phyloP scores from a whole-genome alignment of 2,888 invertebrate species.

The Dryococelus australis region DNA sequence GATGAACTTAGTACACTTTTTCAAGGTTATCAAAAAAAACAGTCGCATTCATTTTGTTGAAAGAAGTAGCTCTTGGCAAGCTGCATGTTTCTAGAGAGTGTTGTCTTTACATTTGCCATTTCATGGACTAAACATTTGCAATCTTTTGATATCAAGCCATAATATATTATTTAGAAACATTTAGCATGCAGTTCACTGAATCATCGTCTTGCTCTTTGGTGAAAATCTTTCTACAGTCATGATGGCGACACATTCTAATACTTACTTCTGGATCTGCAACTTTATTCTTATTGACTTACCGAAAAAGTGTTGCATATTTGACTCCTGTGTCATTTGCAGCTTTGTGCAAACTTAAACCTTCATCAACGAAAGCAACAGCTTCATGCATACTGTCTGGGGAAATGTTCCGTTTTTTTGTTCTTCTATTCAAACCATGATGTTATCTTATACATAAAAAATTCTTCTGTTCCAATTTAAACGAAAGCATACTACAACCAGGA shows the following conservation, averaged over 20 bases:
- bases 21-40: conserved; percentile 50
- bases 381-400: not conserved
- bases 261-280: not conserved
- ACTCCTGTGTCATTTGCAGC: not conserved
- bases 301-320: conserved; percentile 13
- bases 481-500: too few species aligned
- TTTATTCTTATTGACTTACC: not conserved
- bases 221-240: conserved; percentile 11
- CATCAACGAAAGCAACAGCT: not conserved
- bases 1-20: conserved; percentile 46
- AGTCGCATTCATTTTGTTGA: conserved; percentile 46
- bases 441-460: not conserved
- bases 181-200: not conserved
- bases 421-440: conserved; percentile 12
- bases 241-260: not conserved
- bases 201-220: conserved; percentile 11
- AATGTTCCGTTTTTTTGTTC: not conserved
- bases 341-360: not conserved
- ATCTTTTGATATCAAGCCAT: not conserved
- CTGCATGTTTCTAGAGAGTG: conserved; percentile 26
- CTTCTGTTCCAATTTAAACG: not conserved
- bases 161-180: not conserved
- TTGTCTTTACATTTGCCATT: not conserved
- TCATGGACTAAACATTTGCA: not conserved
- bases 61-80: conserved; percentile 41